Percentiles rank a stretch among this genome's conserved stretches.
These are phyloP conservation scores for Drosophila affinis DNA, from an alignment of 2,888 invertebrate genomes.

Conservation along the genomic window DNA sequence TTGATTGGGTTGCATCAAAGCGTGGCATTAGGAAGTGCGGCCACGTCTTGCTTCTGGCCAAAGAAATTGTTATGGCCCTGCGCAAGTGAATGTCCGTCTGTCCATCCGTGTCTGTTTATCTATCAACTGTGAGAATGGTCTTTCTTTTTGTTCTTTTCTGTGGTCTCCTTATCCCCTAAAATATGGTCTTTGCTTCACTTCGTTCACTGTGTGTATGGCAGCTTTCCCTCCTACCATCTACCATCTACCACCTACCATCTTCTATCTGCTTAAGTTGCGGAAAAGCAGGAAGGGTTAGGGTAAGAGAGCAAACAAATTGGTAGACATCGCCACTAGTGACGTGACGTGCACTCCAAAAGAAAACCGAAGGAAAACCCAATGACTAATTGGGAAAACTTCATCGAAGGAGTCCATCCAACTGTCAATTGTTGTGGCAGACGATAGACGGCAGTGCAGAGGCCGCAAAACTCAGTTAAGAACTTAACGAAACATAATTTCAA, in stretches of 20 bases:
- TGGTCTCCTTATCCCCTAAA: not conserved
- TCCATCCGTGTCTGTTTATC: slow-evolving; percentile 23
- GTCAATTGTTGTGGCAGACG: slow-evolving; percentile 65
- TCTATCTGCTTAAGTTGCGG: slow-evolving; percentile 1
- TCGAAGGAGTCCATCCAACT: slow-evolving; percentile 47
- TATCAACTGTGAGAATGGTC: slow-evolving; percentile 19
- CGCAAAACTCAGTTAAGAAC: slow-evolving; percentile 57
- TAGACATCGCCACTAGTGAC: slow-evolving; percentile 30
- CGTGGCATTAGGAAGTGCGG: slow-evolving; percentile 61
- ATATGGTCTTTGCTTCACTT: not conserved
- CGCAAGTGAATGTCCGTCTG: slow-evolving; percentile 26
- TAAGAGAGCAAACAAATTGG: slow-evolving; percentile 56
- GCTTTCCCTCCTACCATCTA: not conserved
- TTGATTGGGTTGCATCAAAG: slow-evolving; percentile 66
- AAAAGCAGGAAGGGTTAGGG: slow-evolving; percentile 15
- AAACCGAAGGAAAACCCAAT: slow-evolving; percentile 4
- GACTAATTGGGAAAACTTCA: slow-evolving; percentile 66
- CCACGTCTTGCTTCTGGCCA: slow-evolving; percentile 51
- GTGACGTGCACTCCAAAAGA: slow-evolving; percentile 30
- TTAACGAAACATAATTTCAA: slow-evolving; percentile 66
- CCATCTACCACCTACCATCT: no score
- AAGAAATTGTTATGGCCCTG: slow-evolving; percentile 50
- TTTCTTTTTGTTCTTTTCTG: not conserved
- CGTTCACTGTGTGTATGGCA: not conserved
- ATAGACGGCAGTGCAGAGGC: slow-evolving; percentile 36